Base-by-base conservation (phyloP, 2,113 vertebrate species). In the Paralichthys olivaceus region DNA sequence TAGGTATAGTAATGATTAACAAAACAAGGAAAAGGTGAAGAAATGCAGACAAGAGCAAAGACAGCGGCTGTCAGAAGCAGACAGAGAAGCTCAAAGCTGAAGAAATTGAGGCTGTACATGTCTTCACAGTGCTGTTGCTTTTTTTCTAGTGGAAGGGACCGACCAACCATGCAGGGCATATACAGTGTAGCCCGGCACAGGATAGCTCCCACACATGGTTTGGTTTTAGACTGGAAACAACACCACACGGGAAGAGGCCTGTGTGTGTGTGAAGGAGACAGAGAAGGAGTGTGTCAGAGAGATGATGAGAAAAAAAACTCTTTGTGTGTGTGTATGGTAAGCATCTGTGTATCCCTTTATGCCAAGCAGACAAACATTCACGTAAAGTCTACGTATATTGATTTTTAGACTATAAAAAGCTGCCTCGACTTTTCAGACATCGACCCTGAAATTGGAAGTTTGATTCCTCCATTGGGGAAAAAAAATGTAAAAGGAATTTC, bases 221-320 rank as follows among this genome's bases (percentile, higher is more conserved):
- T 90, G 79, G 73, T 84, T 90, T 91, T 90, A 83, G 83, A 55
- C n/a, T 90, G 84, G 86, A 90, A 87, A 75, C 72, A 87, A 64
- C 83, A 87, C 64, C 86, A 90, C 84, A 86, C 75, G 69, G 80
- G 80, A 81, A 70, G 77, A 85, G 74, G 61, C 63, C 37, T 68
- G 67, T 65, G 71, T 61, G 49, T 51, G 54, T 28, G n/a, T n/a
- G n/a, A n/a, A 25, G 23, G 64, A 47, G 37, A 45, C 55, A 28
- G 56, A n/a, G 69, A 9, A 25, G 0, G 55, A 3, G 55, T 37
- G 26, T 23, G 40, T 32, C 14, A 66, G 68, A 55, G 47, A 54
- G 23, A 63, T 17, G 34, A 22, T 40, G 58, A 40, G 29, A 47
- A 72, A 69, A 40, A 69, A 7, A 59, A 19, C 0, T 11, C 8